Percentiles rank a stretch among this genome's conserved stretches.
These are phyloP conservation scores for Drosophila kanapiae DNA, from an alignment of 1,140 invertebrate species.

Conservation along the genomic window DNA sequence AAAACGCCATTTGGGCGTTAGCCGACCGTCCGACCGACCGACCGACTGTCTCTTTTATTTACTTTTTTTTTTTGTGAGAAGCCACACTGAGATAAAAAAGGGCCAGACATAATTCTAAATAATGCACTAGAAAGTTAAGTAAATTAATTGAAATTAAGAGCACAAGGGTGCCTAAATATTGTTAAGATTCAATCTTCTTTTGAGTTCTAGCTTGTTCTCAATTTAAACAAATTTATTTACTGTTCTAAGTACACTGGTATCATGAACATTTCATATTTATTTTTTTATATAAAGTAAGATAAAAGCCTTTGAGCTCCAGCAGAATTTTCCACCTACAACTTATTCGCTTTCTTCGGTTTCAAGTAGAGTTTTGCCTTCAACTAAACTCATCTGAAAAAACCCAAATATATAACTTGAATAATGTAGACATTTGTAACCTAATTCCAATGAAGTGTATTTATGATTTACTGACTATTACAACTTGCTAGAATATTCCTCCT, in stretches of 20 bases:
- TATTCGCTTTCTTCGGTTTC: background rate
- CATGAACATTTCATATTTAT: too few species aligned
- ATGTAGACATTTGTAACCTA: background rate
- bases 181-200: background rate
- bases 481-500: background rate
- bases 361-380: background rate
- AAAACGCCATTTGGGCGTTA: constrained; percentile 62
- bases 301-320: too few species aligned
- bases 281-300: background rate
- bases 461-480: background rate
- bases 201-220: background rate
- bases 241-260: too few species aligned
- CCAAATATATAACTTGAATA: background rate
- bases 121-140: background rate
- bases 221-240: background rate
- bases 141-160: background rate
- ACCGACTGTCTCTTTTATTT: constrained; percentile 29
- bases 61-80: constrained; percentile 9
- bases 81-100: constrained; percentile 15
- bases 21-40: constrained; percentile 9
- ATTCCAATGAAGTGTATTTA: background rate
- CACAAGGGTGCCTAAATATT: background rate
- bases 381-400: background rate
- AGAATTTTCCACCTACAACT: background rate
- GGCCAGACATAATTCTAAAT: background rate